These are phyloP conservation scores for Muscicapa striata DNA, from an alignment of 2,797 vertebrate genomes.

Conservation along the genomic window DNA sequence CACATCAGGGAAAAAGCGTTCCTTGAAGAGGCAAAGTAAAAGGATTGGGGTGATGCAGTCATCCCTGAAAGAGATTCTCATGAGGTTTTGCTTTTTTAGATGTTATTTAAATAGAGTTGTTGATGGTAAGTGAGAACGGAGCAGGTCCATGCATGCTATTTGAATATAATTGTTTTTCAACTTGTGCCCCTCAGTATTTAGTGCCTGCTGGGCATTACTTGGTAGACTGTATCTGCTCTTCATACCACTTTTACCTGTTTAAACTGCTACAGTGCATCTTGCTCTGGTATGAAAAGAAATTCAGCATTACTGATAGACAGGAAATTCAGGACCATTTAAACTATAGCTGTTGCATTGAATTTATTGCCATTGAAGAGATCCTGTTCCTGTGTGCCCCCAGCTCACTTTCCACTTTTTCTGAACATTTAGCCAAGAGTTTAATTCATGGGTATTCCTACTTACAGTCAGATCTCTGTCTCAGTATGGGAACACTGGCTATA, in stretches of 20 bases:
- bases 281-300: background rate
- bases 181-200: background rate
- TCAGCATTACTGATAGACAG: background rate
- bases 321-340: background rate
- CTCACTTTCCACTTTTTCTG: background rate
- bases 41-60: background rate
- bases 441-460: background rate
- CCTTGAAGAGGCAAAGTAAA: conserved; percentile 25
- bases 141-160: background rate
- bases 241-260: background rate
- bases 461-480: background rate
- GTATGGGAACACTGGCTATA: background rate
- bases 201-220: background rate
- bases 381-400: background rate
- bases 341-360: background rate
- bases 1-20: conserved; percentile 11
- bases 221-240: background rate
- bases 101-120: conserved; percentile 13
- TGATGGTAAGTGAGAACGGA: background rate
- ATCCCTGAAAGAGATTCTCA: background rate
- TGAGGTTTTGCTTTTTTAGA: background rate
- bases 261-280: background rate
- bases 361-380: background rate
- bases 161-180: conserved; percentile 31
- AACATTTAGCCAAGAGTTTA: background rate